A percentile compares a stretch with the other conserved stretches of the same genome.
Evolutionary conservation across 2,797 vertebrate species (phyloP).

Genomic region (Neopelma chrysocephalum): DNA sequence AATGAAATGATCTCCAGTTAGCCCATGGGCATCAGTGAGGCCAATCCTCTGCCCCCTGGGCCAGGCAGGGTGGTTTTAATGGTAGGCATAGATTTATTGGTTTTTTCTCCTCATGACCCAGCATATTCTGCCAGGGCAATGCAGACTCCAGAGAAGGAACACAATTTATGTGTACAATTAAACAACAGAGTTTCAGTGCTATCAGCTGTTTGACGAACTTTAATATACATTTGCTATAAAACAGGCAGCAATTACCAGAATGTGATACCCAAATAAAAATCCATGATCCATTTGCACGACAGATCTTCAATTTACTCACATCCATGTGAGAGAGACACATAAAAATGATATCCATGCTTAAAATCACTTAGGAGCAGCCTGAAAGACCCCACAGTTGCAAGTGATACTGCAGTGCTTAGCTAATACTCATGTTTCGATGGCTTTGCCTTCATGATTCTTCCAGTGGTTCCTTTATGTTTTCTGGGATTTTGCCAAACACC

Average conservation of each 20-base stretch:
- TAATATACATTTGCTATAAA: slow-evolving; percentile 53
- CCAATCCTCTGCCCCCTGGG: not conserved
- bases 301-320: slow-evolving; percentile 61
- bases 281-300: slow-evolving; percentile 35
- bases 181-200: slow-evolving; percentile 14
- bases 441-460: slow-evolving; percentile 67
- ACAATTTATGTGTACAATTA: slow-evolving; percentile 34
- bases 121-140: slow-evolving; percentile 9
- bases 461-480: slow-evolving; percentile 67
- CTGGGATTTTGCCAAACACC: slow-evolving; percentile 80
- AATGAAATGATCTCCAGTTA: not conserved
- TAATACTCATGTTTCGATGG: slow-evolving; percentile 72
- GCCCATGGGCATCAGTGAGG: not conserved
- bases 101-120: not conserved
- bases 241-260: slow-evolving; percentile 45
- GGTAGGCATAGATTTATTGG: slow-evolving; percentile 26
- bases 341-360: slow-evolving; percentile 72
- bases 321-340: slow-evolving; percentile 59
- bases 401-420: slow-evolving; percentile 67
- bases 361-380: slow-evolving; percentile 71
- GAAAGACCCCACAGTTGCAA: slow-evolving; percentile 70
- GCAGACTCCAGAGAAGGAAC: not conserved
- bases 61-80: slow-evolving; percentile 24
- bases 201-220: slow-evolving; percentile 54
- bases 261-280: slow-evolving; percentile 56